Evolutionary conservation across 2,797 vertebrate genomes (phyloP).

Genomic region (Luscinia luscinia): DNA sequence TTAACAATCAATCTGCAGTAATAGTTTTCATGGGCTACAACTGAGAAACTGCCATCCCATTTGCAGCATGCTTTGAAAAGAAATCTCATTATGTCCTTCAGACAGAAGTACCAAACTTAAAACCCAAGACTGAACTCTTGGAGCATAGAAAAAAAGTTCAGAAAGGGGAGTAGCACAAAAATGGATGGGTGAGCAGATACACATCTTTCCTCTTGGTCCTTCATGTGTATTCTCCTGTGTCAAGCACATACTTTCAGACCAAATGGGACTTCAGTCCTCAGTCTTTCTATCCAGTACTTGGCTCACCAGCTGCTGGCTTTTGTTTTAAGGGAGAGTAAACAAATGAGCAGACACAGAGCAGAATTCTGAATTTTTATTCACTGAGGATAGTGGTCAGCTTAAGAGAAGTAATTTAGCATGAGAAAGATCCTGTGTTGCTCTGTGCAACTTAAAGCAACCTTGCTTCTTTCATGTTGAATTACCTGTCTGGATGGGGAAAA

Average conservation of each 20-base stretch:
- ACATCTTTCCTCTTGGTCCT: not conserved
- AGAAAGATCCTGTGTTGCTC: constrained; percentile 19
- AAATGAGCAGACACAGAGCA: constrained; percentile 20
- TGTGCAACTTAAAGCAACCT: not conserved
- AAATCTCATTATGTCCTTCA: not conserved
- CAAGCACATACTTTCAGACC: constrained; percentile 2
- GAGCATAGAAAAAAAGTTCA: not conserved
- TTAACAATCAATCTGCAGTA: constrained; percentile 41
- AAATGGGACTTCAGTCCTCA: constrained; percentile 9
- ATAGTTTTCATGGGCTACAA: constrained; percentile 15
- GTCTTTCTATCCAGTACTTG: not conserved
- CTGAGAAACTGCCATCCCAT: constrained; percentile 16
- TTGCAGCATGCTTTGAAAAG: not conserved
- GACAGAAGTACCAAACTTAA: not conserved
- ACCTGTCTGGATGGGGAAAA: constrained; percentile 24
- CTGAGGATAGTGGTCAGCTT: not conserved
- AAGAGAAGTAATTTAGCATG: constrained; percentile 44
- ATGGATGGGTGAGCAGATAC: not conserved
- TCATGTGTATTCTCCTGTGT: not conserved
- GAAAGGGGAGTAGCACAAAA: not conserved
- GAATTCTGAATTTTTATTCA: constrained; percentile 39
- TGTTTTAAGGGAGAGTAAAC: constrained; percentile 26
- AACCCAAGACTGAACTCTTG: not conserved
- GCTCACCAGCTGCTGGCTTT: not conserved
- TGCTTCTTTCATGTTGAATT: constrained; percentile 50